Evolutionary conservation across 1,140 invertebrate genomes (phyloP), one percentile per base, ranked within the genome.

Genomic region (Pemphigus obesinymphae): DNA sequence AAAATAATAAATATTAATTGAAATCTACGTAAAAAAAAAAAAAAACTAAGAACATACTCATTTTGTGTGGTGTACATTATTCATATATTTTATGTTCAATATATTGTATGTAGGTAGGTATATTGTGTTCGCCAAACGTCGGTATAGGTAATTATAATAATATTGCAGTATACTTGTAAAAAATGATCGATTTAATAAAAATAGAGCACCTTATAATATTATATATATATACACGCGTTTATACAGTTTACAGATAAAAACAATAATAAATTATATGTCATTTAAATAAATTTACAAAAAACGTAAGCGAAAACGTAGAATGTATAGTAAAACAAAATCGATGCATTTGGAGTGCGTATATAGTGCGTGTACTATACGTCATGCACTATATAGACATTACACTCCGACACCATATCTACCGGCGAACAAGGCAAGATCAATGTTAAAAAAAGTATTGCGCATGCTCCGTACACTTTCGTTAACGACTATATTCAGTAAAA

Each of bases 371-470:
- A 68, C 34, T 66, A 66, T 37, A n/a, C n/a, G n/a, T n/a, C n/a
- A n/a, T n/a, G n/a, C n/a, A n/a, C n/a, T 37, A 58, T 31, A 58
- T 5, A 66, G n/a, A 66, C n/a, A n/a, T n/a, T n/a, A 8, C 63
- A 68, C 34, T 13, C 34, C 34, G 34, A 23, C 11, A 11, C 20
- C 34, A 34, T 20, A 66, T 26, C 10, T 68, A 23, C 34, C 20
- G 66, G 23, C 37, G 37, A 70, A 70, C n/a, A 13, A 70, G 37
- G 34, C n/a, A 17, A 70, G 66, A 70, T 70, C 66, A 43, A 70
- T 70, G 66, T 43, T 70, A 20, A 43, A 43, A 40, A 43, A 70
- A 13, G n/a, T 17, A 40, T 23, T 26, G 66, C 66, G 66, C 66
- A 70, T 70, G 66, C 37, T 43, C n/a, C 10, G 66, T 23, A n/a